phyloP scores from a whole-genome alignment of 2,888 invertebrate species.

The Agrilus cyanescens region DNA sequence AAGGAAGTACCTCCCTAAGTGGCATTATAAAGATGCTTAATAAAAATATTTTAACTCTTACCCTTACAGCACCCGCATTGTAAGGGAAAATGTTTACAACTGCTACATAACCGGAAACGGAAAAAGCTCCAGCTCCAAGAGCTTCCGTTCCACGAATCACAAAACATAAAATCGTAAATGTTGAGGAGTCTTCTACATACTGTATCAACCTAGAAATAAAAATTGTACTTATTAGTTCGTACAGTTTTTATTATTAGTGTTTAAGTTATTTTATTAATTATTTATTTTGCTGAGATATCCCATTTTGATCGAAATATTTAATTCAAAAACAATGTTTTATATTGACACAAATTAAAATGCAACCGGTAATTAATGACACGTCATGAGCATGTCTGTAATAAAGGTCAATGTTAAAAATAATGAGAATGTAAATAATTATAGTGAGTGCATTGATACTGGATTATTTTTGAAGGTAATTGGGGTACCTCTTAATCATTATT shows the following conservation, averaged over 20 bases:
- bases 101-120: slow-evolving; percentile 66
- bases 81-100: slow-evolving; percentile 65
- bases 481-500: too few species aligned
- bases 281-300: too few species aligned
- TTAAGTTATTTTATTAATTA: not conserved
- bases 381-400: too few species aligned
- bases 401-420: too few species aligned
- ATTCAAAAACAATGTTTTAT: too few species aligned
- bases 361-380: too few species aligned
- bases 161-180: slow-evolving; percentile 57
- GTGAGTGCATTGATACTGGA: too few species aligned
- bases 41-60: slow-evolving; percentile 26
- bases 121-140: slow-evolving; percentile 61
- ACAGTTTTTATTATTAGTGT: not conserved
- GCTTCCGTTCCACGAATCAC: slow-evolving; percentile 61
- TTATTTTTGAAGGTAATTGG: too few species aligned
- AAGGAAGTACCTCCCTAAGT: too few species aligned
- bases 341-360: too few species aligned
- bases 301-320: too few species aligned
- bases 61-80: slow-evolving; percentile 58
- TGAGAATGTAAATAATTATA: too few species aligned
- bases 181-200: slow-evolving; percentile 44
- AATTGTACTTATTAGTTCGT: slow-evolving; percentile 9
- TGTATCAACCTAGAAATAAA: slow-evolving; percentile 46
- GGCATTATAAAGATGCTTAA: slow-evolving; percentile 1